Evolutionary conservation across 2,113 vertebrate genomes (phyloP).

Genomic region (Sprattus sprattus): DNA sequence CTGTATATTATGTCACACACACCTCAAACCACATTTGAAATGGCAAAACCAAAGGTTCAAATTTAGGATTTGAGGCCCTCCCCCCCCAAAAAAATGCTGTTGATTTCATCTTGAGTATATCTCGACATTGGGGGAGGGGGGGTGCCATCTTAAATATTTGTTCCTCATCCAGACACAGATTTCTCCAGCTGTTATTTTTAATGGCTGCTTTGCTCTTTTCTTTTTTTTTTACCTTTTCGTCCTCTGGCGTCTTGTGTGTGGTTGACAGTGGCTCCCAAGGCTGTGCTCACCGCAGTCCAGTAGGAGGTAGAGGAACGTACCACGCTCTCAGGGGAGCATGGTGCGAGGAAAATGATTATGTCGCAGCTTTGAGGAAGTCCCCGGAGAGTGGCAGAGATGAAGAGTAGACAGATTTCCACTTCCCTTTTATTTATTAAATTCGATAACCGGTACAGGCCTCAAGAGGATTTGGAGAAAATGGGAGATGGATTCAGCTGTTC

Average conservation of each 20-base stretch:
- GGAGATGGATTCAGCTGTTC: not conserved
- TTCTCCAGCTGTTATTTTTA: constrained; percentile 15
- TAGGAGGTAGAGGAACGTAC: constrained; percentile 59
- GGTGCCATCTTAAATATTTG: not conserved
- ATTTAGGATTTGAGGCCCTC: not conserved
- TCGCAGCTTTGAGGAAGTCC: constrained; percentile 66
- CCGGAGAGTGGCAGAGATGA: constrained; percentile 65
- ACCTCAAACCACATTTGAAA: constrained; percentile 11
- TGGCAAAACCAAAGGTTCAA: not conserved
- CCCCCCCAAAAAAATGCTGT: not conserved
- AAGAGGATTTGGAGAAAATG: constrained; percentile 51
- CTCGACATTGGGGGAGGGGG: not conserved
- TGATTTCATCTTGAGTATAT: not conserved
- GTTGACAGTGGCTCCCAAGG: constrained; percentile 66
- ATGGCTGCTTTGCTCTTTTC: not conserved
- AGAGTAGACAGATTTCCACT: constrained; percentile 72
- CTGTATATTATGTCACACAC: not conserved
- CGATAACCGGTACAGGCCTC: constrained; percentile 71
- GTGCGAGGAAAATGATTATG: constrained; percentile 67
- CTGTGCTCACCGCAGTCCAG: constrained; percentile 67
- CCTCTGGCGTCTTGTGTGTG: constrained; percentile 53
- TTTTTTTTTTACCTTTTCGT: not conserved
- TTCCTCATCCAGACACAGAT: constrained; percentile 9
- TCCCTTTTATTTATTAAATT: constrained; percentile 73
- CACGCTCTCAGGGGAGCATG: constrained; percentile 38